Conservation (phyloP, 2,113 vertebrate genomes). For the Lynx canadensis region DNA sequence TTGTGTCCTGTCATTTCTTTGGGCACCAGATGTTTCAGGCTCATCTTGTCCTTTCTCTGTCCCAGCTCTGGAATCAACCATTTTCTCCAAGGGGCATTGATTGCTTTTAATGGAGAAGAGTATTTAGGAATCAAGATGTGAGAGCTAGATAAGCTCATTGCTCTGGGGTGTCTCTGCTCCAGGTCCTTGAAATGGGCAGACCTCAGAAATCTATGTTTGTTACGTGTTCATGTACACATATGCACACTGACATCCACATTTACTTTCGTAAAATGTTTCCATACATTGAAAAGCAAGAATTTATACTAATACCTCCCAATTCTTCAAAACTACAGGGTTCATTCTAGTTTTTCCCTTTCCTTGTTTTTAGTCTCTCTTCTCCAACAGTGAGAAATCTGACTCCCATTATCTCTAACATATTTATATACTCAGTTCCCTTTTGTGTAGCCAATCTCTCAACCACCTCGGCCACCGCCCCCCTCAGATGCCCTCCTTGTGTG, state of each 20-base stretch:
- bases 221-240: fast-evolving
- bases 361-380: conserved; percentile 7
- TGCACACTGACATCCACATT: not conserved
- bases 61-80: not conserved
- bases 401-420: not conserved
- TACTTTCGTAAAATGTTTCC: not conserved
- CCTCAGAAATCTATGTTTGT: not conserved
- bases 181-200: not conserved
- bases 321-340: not conserved
- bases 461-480: not conserved
- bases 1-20: conserved; percentile 2
- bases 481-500: not conserved
- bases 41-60: conserved; percentile 41
- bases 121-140: not conserved
- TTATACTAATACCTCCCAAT: not conserved
- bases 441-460: not conserved
- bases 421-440: not conserved
- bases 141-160: not conserved
- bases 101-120: conserved; percentile 8
- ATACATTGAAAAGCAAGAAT: not conserved
- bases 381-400: conserved; percentile 19
- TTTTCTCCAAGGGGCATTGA: not conserved
- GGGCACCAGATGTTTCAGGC: not conserved
- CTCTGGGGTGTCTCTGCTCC: not conserved
- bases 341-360: not conserved